Evolutionary conservation across 2,113 vertebrate genomes (phyloP).

Genomic region (Trematocara variabile): DNA sequence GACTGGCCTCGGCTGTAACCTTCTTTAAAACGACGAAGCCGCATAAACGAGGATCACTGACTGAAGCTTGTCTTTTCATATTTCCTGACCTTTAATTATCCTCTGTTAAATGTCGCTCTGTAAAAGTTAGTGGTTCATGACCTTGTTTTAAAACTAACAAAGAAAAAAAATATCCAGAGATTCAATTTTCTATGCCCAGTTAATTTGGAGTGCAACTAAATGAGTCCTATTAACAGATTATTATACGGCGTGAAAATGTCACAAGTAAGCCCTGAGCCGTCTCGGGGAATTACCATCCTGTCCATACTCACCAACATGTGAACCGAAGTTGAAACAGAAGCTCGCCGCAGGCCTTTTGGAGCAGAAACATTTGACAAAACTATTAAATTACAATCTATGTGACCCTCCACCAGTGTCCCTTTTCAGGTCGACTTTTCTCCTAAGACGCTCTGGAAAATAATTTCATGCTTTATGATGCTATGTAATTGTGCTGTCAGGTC

Average conservation of each 20-base stretch:
- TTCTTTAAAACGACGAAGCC: background rate
- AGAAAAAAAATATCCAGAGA: background rate
- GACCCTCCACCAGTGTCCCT: background rate
- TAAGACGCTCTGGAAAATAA: background rate
- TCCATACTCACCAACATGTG: background rate
- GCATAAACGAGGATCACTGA: background rate
- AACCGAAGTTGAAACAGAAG: background rate
- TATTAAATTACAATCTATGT: background rate
- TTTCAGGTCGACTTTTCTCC: constrained; percentile 1
- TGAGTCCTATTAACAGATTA: constrained; percentile 15
- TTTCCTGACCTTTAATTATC: background rate
- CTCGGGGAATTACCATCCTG: background rate
- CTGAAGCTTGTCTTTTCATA: background rate
- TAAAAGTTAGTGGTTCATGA: background rate
- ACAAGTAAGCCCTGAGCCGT: background rate
- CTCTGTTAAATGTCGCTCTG: background rate
- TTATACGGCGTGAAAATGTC: constrained; percentile 21
- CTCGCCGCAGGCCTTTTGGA: background rate
- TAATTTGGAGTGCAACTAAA: background rate
- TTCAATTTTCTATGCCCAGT: background rate
- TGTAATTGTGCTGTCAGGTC: constrained; percentile 50
- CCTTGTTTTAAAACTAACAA: background rate
- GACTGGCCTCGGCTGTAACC: background rate
- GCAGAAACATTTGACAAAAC: background rate
- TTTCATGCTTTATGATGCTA: constrained; percentile 40